Evolutionary conservation across 1,140 invertebrate species (phyloP), one percentile per base, ranked within the genome.

Genomic region (Calycopis cecrops): DNA sequence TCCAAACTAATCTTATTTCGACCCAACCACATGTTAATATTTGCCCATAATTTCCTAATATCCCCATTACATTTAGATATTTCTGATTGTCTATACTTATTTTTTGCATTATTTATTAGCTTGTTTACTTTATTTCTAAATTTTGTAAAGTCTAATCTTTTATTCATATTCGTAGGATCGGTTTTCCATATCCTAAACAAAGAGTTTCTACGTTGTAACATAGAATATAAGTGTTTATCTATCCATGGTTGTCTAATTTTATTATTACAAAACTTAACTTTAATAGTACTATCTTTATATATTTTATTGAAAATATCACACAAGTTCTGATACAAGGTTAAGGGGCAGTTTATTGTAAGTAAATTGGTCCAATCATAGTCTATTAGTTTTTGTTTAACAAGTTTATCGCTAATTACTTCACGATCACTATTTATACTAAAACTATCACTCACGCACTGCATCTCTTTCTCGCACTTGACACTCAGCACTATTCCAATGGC

Each of bases 71-170:
- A n/a, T n/a, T n/a, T n/a, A n/a, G n/a, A n/a, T n/a, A n/a, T n/a
- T 55, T 60, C 47, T 9, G 18, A 7, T 33, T 51, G 52, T 44
- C 38, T 63, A 54, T 63, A 62, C 34, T 53, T 63, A 59, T 68
- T 68, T 63, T 60, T 68, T 11, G 61, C 61, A 9, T 44, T 34
- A 58, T 65, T 66, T 62, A 71, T 58, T 14, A 59, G n/a, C 62
- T 65, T 68, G 37, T 60, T 62, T 37, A 61, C 34, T 37, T 56
- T 64, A 63, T 68, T 71, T 47, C 63, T 50, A 59, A 54, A 65
- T 57, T 47, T 62, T 10, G 65, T 67, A 28, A 65, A 71, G 17
- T 67, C 63, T 49, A 70, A 55, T 35, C 67, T 50, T 0, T 57
- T 53, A 48, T 52, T 62, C 56, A 60, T 60, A 52, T 57, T 62